Evolutionary conservation across 2,888 invertebrate genomes (phyloP).

Genomic region (Rhaphigaster nebulosa): DNA sequence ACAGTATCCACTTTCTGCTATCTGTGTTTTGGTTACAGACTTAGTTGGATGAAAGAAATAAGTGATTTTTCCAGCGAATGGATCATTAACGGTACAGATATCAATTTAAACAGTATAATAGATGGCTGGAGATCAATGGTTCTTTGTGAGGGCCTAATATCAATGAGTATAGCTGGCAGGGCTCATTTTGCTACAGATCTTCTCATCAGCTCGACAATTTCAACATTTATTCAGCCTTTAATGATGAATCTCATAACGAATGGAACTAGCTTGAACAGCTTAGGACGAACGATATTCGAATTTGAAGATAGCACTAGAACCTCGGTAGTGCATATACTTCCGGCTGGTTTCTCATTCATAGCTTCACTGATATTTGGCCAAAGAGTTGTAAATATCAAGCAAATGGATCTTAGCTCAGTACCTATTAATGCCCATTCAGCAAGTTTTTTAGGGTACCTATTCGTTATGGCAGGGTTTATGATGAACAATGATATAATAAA

Average conservation of each 20-base stretch:
- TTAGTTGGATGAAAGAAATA: constrained; percentile 30
- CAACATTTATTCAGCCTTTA: constrained; percentile 28
- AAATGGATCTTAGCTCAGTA: constrained; percentile 55
- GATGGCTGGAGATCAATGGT: constrained; percentile 50
- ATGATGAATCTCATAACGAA: constrained; percentile 50
- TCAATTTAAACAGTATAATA: not conserved
- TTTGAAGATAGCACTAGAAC: constrained; percentile 42
- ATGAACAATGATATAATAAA: constrained; percentile 14
- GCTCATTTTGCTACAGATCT: constrained; percentile 45
- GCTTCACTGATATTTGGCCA: constrained; percentile 39
- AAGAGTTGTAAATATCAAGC: constrained; percentile 50
- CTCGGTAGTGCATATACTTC: constrained; percentile 50
- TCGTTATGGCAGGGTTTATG: constrained; percentile 28
- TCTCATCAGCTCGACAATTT: not conserved
- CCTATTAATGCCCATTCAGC: constrained; percentile 55
- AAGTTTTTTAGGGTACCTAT: constrained; percentile 51
- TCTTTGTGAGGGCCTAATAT: constrained; percentile 52
- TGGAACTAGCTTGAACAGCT: constrained; percentile 49
- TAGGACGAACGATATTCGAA: not conserved
- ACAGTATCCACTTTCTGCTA: constrained; percentile 47
- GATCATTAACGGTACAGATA: not conserved
- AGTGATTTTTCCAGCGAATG: not conserved
- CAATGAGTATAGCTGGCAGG: constrained; percentile 49
- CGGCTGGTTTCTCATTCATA: constrained; percentile 48
- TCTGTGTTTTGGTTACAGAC: constrained; percentile 45